Percentiles rank a stretch among this genome's conserved stretches.
phyloP scores from a whole-genome alignment of 2,113 vertebrate genomes.

The Cololabis saira region DNA sequence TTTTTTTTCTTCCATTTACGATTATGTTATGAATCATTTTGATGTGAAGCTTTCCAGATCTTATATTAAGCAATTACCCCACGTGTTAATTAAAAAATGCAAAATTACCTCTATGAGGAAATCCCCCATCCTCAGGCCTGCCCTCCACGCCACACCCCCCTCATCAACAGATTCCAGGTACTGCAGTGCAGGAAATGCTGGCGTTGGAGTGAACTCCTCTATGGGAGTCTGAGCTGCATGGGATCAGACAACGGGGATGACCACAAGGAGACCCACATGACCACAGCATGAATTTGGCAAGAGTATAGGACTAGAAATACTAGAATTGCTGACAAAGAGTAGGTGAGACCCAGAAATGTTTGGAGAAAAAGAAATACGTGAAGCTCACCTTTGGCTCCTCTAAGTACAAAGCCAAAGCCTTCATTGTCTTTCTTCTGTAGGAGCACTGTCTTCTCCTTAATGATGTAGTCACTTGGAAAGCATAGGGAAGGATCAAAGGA shows the following conservation, averaged over 20 bases:
- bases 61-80: background rate
- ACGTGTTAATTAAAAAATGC: background rate
- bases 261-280: conserved; percentile 21
- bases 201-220: conserved; percentile 93
- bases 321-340: too few species aligned
- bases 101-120: conserved; percentile 89
- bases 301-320: too few species aligned
- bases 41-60: background rate
- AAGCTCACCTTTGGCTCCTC: conserved; percentile 95
- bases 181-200: conserved; percentile 92
- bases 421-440: conserved; percentile 99
- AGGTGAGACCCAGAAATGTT: too few species aligned
- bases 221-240: conserved; percentile 91
- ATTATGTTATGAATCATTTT: too few species aligned
- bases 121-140: conserved; percentile 92
- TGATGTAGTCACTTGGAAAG: conserved; percentile 94
- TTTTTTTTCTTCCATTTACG: too few species aligned
- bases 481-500: conserved; percentile 20
- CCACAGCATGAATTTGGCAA: conserved; percentile 4
- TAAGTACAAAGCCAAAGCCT: conserved; percentile 97
- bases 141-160: conserved; percentile 92
- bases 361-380: too few species aligned
- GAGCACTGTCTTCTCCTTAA: conserved; percentile 99
- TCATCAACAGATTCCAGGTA: conserved; percentile 94
- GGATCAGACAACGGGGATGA: conserved; percentile 11